Conservation (phyloP, 2,888 invertebrate species). For the Aethes cnicana region DNA sequence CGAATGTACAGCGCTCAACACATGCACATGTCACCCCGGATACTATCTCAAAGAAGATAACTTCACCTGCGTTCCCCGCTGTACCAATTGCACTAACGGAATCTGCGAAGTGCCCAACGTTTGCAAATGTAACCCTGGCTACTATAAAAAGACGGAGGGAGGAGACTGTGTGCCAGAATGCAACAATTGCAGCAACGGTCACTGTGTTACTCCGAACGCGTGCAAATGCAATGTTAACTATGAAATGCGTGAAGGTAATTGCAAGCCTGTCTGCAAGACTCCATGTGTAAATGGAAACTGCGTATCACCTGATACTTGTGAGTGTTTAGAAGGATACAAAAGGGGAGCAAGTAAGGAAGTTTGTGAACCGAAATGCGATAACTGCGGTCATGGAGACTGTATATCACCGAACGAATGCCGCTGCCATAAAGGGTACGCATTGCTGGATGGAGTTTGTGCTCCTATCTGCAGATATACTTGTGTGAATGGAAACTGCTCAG, state of each 20-base stretch:
- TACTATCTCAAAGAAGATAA: background rate
- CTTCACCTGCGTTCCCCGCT: slow-evolving; percentile 32
- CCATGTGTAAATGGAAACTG: slow-evolving; percentile 48
- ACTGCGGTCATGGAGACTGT: slow-evolving; percentile 51
- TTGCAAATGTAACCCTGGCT: slow-evolving; percentile 40
- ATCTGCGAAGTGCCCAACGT: slow-evolving; percentile 50
- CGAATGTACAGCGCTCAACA: slow-evolving; percentile 10
- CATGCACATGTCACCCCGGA: slow-evolving; percentile 5
- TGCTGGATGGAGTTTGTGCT: slow-evolving; percentile 38
- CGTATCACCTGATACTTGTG: slow-evolving; percentile 50
- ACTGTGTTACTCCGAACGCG: slow-evolving; percentile 49
- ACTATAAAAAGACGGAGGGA: background rate
- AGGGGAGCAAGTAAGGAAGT: too few relatives aligned
- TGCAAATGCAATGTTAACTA: slow-evolving; percentile 57
- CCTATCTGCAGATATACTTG: slow-evolving; percentile 48
- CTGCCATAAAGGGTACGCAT: slow-evolving; percentile 42
- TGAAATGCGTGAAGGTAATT: slow-evolving; percentile 31
- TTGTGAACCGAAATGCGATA: slow-evolving; percentile 35
- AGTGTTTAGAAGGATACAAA: slow-evolving; percentile 43
- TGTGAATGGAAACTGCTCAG: slow-evolving; percentile 41
- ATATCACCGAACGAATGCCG: slow-evolving; percentile 47
- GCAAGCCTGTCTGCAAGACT: slow-evolving; percentile 32
- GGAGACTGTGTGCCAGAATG: slow-evolving; percentile 11
- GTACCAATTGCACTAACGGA: slow-evolving; percentile 42
- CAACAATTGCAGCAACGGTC: slow-evolving; percentile 49